A percentile compares a stretch with the other conserved stretches of the same genome.
Conservation (phyloP, 53 echinoderm and acorn worm species). For the Echinarachnius parma region DNA sequence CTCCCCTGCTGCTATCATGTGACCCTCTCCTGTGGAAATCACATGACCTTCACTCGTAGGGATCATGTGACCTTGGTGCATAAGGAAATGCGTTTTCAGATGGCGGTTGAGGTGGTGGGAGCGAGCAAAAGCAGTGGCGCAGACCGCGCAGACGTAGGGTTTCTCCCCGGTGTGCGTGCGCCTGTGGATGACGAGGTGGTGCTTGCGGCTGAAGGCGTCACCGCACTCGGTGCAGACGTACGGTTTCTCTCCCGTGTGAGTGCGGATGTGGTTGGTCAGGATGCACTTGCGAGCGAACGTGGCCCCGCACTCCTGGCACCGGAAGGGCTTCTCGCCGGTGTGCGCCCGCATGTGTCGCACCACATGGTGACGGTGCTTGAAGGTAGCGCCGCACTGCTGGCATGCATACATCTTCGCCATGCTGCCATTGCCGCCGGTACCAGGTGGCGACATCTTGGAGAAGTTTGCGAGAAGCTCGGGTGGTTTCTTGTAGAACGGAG, state of each 20-base stretch:
- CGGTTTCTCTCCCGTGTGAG: constrained; percentile 76
- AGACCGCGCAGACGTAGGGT: constrained; percentile 65
- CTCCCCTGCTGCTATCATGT: no score
- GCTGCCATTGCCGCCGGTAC: no score
- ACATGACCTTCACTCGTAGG: no score
- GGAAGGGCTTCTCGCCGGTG: constrained; percentile 80
- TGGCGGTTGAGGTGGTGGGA: constrained; percentile 83
- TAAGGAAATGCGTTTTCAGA: constrained; percentile 56
- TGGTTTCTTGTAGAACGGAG: constrained; percentile 13
- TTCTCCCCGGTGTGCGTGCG: constrained; percentile 85
- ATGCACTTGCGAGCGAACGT: constrained; percentile 80
- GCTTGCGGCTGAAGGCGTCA: constrained; percentile 83
- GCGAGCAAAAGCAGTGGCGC: constrained; percentile 74
- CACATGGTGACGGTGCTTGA: constrained; percentile 87
- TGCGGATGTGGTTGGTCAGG: constrained; percentile 77
- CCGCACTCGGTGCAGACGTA: constrained; percentile 81
- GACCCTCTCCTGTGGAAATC: no score
- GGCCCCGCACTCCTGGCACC: constrained; percentile 75
- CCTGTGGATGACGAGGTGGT: constrained; percentile 77
- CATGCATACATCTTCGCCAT: constrained; percentile 63
- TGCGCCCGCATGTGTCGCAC: constrained; percentile 82
- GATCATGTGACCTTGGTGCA: constrained; percentile 15
- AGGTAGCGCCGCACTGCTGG: constrained; percentile 66
- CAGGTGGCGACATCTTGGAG: background rate
- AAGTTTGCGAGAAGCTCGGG: background rate